Base-by-base conservation (phyloP, 2,113 vertebrate genomes). In the Pseudorasbora parva region DNA sequence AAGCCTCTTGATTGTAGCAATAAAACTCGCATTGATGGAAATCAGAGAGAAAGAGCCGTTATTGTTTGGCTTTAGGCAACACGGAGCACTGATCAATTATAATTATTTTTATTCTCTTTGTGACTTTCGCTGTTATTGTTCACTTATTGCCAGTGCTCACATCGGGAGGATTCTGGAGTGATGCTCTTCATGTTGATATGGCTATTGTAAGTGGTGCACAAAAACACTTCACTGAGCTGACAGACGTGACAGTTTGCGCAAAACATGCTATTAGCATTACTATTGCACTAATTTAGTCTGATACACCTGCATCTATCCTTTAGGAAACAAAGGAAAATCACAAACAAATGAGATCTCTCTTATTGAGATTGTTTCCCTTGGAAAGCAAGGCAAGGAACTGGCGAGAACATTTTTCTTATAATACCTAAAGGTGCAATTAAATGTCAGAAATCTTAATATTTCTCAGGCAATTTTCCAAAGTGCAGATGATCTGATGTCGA, bases 21-120 rank as follows among this genome's bases (percentile, higher is more conserved):
- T 84, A 78, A 56, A 57, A 27, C 81, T 68, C 72, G 73, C 57
- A 21, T 51, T 82, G 74, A 79, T 86, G 45, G 81, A 83, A 78
- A 82, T 86, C 75, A 86, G 64, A 51, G 27, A 72, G 81, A 60
- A 21, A 71, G 33, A 47, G 75, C 43, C 19, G 47, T 73, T 74
- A 78, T 62, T 25, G 73, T 76, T 23, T 60, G 30, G 74, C 62
- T 77, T 33, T 59, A 27, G 74, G 81, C 81, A 73, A 66, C 68
- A 41, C 10, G 30, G 30, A 56, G 59, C 85, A 72, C 74, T 69
- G 59, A 60, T 82, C 54, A 86, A 57, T 82, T 60, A 66, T 43
- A 78, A 64, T 56, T 72, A 45, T 59, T 74, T 62, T 15, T 56
- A 76, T 56, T 69, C 27, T 47, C 45, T 68, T 77, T 84, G 82